Conservation (phyloP, 1,140 invertebrate species). For the Solenopsis fugax region DNA sequence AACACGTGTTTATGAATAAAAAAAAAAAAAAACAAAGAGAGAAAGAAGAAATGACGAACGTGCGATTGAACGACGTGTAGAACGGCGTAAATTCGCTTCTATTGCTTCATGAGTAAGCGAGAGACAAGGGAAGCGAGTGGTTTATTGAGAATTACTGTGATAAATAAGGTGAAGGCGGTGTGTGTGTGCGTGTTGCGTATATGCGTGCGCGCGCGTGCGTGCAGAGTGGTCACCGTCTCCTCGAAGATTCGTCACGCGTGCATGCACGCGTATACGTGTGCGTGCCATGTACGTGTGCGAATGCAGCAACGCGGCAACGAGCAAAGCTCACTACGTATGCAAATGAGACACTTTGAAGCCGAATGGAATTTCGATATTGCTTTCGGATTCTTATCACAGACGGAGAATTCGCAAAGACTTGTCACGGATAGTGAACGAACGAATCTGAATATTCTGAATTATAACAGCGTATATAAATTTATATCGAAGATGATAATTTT, state of each 20-base stretch:
- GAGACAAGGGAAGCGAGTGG: constrained; percentile 80
- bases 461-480: neutral
- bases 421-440: constrained; percentile 9
- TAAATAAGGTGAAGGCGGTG: constrained; percentile 81
- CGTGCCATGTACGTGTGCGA: neutral
- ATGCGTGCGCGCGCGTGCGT: neutral
- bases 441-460: neutral
- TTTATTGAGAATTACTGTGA: constrained; percentile 84
- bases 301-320: neutral
- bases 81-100: constrained; percentile 81
- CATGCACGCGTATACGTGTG: neutral
- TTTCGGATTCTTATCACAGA: constrained; percentile 70
- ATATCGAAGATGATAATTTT: neutral
- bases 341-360: constrained; percentile 68
- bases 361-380: constrained; percentile 72
- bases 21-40: neutral
- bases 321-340: constrained; percentile 63
- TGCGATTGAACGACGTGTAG: constrained; percentile 69
- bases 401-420: constrained; percentile 61
- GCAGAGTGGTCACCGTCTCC: constrained; percentile 51
- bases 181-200: neutral
- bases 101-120: constrained; percentile 77
- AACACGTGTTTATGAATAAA: neutral
- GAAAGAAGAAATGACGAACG: neutral
- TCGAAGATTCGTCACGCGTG: constrained; percentile 43